Evolutionary conservation across 2,797 vertebrate genomes (phyloP).

Genomic region (Lemur catta): DNA sequence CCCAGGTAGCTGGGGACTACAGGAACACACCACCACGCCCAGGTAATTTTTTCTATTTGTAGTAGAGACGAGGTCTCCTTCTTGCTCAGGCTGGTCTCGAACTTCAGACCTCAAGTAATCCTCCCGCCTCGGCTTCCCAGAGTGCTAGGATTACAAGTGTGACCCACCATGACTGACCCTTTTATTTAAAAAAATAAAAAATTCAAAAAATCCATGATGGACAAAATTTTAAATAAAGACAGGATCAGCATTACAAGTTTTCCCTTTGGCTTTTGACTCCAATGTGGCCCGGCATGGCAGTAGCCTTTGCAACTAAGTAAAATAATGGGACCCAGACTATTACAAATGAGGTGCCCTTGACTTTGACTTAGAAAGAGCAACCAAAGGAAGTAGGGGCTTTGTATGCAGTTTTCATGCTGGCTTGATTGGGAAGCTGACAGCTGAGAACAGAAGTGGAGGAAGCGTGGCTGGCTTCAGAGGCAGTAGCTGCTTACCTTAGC

Average conservation of each 20-base stretch:
- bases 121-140: too few relatives aligned
- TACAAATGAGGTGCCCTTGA: background rate
- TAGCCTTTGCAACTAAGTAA: background rate
- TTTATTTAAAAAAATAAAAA: background rate
- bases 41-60: too few relatives aligned
- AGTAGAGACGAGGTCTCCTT: too few relatives aligned
- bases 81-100: too few relatives aligned
- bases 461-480: background rate
- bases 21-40: too few relatives aligned
- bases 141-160: too few relatives aligned
- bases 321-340: rapidly evolving
- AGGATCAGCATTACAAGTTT: too few relatives aligned
- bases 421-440: background rate
- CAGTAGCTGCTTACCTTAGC: background rate
- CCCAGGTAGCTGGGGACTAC: too few relatives aligned
- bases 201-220: background rate
- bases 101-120: too few relatives aligned
- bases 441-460: background rate
- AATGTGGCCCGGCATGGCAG: rapidly evolving
- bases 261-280: background rate
- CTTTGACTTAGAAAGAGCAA: background rate
- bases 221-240: background rate
- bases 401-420: background rate
- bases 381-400: background rate
- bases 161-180: background rate